These are phyloP conservation scores for Macquaria australasica DNA, from an alignment of 2,113 vertebrate species.

Conservation along the genomic window DNA sequence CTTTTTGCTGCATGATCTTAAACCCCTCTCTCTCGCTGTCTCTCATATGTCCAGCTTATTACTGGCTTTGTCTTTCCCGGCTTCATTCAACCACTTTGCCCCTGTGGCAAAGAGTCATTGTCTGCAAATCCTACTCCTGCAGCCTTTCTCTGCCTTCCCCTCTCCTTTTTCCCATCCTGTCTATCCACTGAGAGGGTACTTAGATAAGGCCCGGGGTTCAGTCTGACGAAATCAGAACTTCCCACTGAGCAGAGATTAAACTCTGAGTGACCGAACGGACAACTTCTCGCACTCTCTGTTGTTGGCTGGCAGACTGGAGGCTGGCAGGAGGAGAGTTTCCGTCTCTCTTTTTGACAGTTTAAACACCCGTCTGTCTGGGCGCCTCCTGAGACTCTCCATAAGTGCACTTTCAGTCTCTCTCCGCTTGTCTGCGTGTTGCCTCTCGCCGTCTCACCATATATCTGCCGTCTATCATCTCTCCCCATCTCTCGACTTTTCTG, in stretches of 20 bases:
- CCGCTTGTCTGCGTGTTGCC: constrained; percentile 24
- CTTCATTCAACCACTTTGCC: constrained; percentile 67
- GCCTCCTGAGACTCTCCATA: constrained; percentile 39
- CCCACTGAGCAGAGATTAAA: constrained; percentile 80
- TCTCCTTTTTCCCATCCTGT: constrained; percentile 38
- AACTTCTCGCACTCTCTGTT: constrained; percentile 39
- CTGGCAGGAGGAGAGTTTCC: constrained; percentile 14
- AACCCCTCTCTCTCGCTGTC: constrained; percentile 32
- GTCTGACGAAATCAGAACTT: constrained; percentile 74
- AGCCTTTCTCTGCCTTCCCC: constrained; percentile 1
- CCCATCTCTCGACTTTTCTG: constrained; percentile 1
- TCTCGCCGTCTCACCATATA: constrained; percentile 8
- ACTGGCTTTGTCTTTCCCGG: constrained; percentile 69
- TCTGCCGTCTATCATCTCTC: constrained; percentile 35
- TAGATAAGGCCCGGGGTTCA: constrained; percentile 62
- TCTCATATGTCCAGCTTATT: constrained; percentile 70
- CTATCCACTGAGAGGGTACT: constrained; percentile 59
- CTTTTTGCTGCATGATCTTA: constrained; percentile 58
- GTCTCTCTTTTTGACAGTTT: constrained; percentile 61
- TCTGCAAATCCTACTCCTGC: constrained; percentile 70
- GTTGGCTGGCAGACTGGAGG: constrained; percentile 14
- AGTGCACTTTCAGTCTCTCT: constrained; percentile 57
- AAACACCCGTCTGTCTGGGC: constrained; percentile 55
- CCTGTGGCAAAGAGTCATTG: constrained; percentile 63
- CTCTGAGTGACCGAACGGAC: constrained; percentile 73